Percentiles rank a stretch among this genome's conserved stretches.
Conservation (phyloP, 2,888 invertebrate genomes). For the Drosophila rellima region DNA sequence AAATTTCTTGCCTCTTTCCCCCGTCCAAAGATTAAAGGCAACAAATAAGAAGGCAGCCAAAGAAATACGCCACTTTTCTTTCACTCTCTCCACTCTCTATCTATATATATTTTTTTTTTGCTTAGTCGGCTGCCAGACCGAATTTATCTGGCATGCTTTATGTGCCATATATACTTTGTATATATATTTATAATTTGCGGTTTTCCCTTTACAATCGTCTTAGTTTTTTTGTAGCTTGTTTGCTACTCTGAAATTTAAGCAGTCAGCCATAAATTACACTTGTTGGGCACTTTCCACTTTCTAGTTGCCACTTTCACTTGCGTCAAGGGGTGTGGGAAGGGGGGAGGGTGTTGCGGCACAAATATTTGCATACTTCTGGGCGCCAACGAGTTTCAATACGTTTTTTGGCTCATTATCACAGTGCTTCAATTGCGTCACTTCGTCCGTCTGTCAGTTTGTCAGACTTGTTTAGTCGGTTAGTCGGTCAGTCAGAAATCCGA, state of each 20-base stretch:
- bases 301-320: conserved; percentile 29
- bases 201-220: conserved; percentile 23
- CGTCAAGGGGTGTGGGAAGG: not conserved
- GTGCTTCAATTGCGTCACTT: conserved; percentile 63
- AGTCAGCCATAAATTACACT: conserved; percentile 71
- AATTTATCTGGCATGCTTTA: conserved; percentile 49
- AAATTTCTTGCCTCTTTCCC: conserved; percentile 53
- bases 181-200: conserved; percentile 60
- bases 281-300: conserved; percentile 57
- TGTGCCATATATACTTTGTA: conserved; percentile 27
- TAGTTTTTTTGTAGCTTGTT: conserved; percentile 8
- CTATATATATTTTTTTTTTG: conserved; percentile 43
- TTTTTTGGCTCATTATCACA: conserved; percentile 70
- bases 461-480: conserved; percentile 19
- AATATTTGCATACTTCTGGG: conserved; percentile 74
- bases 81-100: conserved; percentile 7
- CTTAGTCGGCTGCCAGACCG: conserved; percentile 55
- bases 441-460: conserved; percentile 15
- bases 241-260: conserved; percentile 67
- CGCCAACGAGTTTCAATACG: conserved; percentile 66
- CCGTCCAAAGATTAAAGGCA: conserved; percentile 71
- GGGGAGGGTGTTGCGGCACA: conserved; percentile 4
- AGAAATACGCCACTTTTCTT: conserved; percentile 34
- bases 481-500: conserved; percentile 32
- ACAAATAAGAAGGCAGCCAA: conserved; percentile 58